Conservation (phyloP, 2,888 invertebrate species). For the Dicroscelio sp. region DNA sequence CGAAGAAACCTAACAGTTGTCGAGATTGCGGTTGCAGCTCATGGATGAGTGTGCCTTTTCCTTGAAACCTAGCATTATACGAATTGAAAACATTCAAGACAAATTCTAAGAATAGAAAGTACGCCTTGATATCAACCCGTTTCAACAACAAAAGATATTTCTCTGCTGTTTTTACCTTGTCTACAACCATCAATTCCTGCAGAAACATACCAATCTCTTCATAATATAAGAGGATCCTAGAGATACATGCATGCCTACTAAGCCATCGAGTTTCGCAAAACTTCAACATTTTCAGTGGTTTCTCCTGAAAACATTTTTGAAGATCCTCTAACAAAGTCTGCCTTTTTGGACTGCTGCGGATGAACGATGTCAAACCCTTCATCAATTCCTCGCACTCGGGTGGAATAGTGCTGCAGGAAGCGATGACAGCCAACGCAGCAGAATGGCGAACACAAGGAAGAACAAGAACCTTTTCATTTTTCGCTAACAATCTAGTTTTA, state of each 20-base stretch:
- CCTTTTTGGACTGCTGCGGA: background rate
- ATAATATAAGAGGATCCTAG: constrained; percentile 4
- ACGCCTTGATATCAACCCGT: constrained; percentile 10
- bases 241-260: constrained; percentile 20
- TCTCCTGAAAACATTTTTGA: background rate
- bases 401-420: background rate
- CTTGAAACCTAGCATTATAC: constrained; percentile 43
- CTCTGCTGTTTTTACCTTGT: background rate
- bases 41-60: constrained; percentile 12
- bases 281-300: background rate
- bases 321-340: background rate
- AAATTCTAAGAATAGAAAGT: constrained; percentile 22
- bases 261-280: constrained; percentile 32
- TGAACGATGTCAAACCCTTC: background rate
- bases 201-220: constrained; percentile 2
- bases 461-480: background rate
- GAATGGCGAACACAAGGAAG: constrained; percentile 33
- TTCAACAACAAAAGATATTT: background rate
- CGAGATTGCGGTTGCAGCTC: constrained; percentile 12
- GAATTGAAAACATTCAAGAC: constrained; percentile 10
- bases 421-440: constrained; percentile 14
- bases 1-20: constrained; percentile 5
- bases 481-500: background rate
- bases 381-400: background rate
- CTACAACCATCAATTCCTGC: constrained; percentile 6